phyloP scores from a whole-genome alignment of 2,113 vertebrate species.

The Rhynchopsitta pachyrhyncha region DNA sequence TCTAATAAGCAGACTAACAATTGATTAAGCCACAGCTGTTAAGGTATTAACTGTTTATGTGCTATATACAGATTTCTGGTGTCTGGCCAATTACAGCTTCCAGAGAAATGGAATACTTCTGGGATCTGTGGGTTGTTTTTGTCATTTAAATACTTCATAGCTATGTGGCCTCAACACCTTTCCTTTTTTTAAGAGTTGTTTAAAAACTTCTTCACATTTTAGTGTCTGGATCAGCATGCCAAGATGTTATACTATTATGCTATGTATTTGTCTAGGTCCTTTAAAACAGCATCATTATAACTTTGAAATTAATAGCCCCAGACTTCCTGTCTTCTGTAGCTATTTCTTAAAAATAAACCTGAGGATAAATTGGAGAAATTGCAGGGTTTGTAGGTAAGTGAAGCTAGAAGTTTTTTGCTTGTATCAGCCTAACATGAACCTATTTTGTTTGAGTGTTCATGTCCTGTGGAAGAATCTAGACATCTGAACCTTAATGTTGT shows the following conservation, averaged over 20 bases:
- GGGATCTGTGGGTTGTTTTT: not conserved
- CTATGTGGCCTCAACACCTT: not conserved
- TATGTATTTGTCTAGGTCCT: not conserved
- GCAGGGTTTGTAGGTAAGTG: not conserved
- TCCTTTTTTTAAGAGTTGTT: not conserved
- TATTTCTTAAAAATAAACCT: not conserved
- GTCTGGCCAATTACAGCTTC: conserved; percentile 10
- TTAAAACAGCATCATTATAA: not conserved
- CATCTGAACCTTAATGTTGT: not conserved
- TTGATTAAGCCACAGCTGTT: conserved; percentile 61
- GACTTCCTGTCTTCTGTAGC: not conserved
- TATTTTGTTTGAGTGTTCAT: not conserved
- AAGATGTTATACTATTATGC: not conserved
- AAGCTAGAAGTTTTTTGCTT: not conserved
- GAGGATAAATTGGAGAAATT: not conserved
- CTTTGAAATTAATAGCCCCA: not conserved
- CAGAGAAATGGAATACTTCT: not conserved
- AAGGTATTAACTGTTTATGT: conserved; percentile 55
- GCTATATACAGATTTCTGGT: not conserved
- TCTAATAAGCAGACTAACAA: conserved; percentile 44
- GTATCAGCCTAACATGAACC: not conserved
- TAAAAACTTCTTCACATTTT: not conserved
- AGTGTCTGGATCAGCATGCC: not conserved
- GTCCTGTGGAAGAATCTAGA: not conserved
- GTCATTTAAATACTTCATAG: not conserved